Evolutionary conservation across 2,888 invertebrate genomes (phyloP).

Genomic region (Drosophila basisetae): DNA sequence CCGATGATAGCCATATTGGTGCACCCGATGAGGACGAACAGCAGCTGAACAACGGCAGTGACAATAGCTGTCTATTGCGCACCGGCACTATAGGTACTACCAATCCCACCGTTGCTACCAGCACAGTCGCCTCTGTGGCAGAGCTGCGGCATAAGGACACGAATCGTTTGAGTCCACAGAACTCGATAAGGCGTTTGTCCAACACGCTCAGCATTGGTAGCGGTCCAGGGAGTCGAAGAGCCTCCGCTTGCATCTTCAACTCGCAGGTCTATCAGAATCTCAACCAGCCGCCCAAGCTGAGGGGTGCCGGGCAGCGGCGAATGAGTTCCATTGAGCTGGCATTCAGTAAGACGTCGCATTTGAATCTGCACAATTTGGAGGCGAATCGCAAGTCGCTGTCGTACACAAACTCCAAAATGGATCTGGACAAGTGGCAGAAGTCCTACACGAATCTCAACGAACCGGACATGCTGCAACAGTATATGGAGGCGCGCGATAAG

Average conservation of each 20-base stretch:
- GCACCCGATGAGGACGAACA: conserved; percentile 87
- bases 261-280: conserved; percentile 85
- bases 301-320: conserved; percentile 76
- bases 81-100: conserved; percentile 75
- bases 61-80: conserved; percentile 87
- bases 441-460: conserved; percentile 83
- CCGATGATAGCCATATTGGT: conserved; percentile 57
- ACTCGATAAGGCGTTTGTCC: conserved; percentile 87
- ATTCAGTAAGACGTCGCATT: conserved; percentile 84
- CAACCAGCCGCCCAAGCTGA: conserved; percentile 84
- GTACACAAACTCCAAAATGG: conserved; percentile 84
- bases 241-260: conserved; percentile 84
- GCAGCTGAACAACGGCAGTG: conserved; percentile 89
- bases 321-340: conserved; percentile 85
- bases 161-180: conserved; percentile 89
- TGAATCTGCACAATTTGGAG: conserved; percentile 84
- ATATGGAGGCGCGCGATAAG: conserved; percentile 83
- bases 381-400: conserved; percentile 84
- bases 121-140: conserved; percentile 78
- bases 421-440: conserved; percentile 85
- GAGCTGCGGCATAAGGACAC: conserved; percentile 89
- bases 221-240: conserved; percentile 78
- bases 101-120: conserved; percentile 1
- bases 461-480: conserved; percentile 84
- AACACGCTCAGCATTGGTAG: conserved; percentile 81